phyloP scores from a whole-genome alignment of 2,888 invertebrate genomes.

The Cephus rjabovi region DNA sequence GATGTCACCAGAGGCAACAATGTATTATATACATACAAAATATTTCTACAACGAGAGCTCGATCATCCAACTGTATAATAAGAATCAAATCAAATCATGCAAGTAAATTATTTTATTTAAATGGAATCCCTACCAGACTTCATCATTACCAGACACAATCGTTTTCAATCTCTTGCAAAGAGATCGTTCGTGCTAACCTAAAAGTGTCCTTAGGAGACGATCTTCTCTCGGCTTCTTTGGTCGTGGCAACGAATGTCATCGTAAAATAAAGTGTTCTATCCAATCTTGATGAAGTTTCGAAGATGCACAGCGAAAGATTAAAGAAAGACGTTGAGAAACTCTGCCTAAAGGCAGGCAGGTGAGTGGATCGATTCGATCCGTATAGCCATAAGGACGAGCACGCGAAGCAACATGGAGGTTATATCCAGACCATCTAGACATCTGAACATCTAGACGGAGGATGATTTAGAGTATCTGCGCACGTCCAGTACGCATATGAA shows the following conservation, averaged over 20 bases:
- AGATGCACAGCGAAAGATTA: not conserved
- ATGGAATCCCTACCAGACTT: not conserved
- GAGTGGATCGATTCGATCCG: conserved; percentile 38
- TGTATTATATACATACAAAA: too few species aligned
- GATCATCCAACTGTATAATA: not conserved
- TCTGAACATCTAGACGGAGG: not conserved
- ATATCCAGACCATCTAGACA: not conserved
- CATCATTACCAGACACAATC: not conserved
- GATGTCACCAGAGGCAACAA: not conserved
- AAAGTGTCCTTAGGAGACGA: not conserved
- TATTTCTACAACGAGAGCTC: not conserved
- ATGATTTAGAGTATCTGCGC: not conserved
- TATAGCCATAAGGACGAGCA: not conserved
- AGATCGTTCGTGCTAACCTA: not conserved
- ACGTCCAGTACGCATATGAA: not conserved
- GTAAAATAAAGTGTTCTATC: not conserved
- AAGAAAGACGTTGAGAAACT: conserved; percentile 26
- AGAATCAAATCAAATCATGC: not conserved
- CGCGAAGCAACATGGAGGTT: not conserved
- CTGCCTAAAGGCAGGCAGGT: conserved; percentile 34
- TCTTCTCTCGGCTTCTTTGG: not conserved
- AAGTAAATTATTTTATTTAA: not conserved
- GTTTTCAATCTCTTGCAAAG: not conserved
- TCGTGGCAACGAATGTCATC: not conserved
- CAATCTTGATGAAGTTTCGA: not conserved